These are phyloP conservation scores for Alentia gelatinosa DNA, from an alignment of 2,888 invertebrate species.

Conservation along the genomic window DNA sequence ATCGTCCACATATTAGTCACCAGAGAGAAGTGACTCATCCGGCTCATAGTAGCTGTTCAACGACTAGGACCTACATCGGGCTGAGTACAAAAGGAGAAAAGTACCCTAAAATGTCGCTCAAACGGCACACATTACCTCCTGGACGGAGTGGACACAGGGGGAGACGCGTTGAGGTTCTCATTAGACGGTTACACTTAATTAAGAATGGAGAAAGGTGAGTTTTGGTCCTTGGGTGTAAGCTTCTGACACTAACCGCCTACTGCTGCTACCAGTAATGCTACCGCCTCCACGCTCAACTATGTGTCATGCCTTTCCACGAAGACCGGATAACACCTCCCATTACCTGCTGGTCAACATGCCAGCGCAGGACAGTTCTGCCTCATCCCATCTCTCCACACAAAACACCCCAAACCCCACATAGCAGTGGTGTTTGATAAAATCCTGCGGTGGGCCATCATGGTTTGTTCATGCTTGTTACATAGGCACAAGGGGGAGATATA, in stretches of 20 bases:
- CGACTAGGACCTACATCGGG: background rate
- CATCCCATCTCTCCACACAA: background rate
- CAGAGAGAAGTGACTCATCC: background rate
- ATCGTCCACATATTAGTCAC: background rate
- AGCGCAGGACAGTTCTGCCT: background rate
- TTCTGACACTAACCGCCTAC: background rate
- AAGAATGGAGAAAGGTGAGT: background rate
- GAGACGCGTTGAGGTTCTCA: too few species aligned
- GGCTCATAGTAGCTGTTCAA: background rate
- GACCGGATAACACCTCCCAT: background rate
- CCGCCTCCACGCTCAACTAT: background rate
- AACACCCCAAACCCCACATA: too few species aligned
- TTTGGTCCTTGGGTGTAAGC: background rate
- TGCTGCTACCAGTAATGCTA: background rate
- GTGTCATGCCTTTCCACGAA: background rate
- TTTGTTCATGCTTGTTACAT: background rate
- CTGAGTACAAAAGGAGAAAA: background rate
- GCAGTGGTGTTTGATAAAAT: background rate
- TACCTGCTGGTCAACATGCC: background rate
- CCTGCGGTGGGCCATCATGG: background rate
- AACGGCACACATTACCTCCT: background rate
- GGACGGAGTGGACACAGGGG: background rate
- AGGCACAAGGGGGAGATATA: background rate
- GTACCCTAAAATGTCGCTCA: background rate
- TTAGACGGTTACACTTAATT: background rate